Base-by-base conservation (phyloP, 2,113 vertebrate genomes). In the Oenanthe melanoleuca region DNA sequence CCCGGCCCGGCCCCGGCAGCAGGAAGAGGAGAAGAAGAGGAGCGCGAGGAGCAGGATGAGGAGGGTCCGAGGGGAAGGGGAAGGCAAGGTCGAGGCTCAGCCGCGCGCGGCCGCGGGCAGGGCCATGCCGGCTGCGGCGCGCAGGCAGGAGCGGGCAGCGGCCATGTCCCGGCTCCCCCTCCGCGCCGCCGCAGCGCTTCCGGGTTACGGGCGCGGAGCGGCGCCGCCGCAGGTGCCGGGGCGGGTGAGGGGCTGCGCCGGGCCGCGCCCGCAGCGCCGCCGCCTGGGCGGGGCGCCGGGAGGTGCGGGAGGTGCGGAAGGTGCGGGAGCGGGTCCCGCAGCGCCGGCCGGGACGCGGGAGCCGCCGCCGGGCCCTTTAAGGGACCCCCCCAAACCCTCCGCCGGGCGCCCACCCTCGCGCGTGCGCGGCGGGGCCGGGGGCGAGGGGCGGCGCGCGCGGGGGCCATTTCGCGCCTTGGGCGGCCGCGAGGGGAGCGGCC, bases 121-220 rank as follows among this genome's bases (percentile, higher is more conserved):
- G 83, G 93, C 95, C 84, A 50, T 71, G 95, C 89, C 93, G 88
- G 90, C 88, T 44, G 53, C 85, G 44, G 89, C 67, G 93, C 89
- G 47, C 57, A 89, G 87, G 63, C 92, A 61, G 67, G 42, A 80
- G 75, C 92, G 63, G 91, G 81, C 88, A 92, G 89, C 92, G 33
- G 92, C 88, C 95, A 94, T 94, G 61, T 89, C 94, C n/a, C n/a
- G n/a, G n/a, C n/a, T n/a, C n/a, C n/a, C n/a, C n/a, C n/a, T n/a
- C n/a, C n/a, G n/a, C n/a, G n/a, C n/a, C n/a, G n/a, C n/a, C n/a
- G n/a, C n/a, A n/a, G n/a, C n/a, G n/a, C n/a, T n/a, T n/a, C n/a
- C n/a, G n/a, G n/a, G n/a, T n/a, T n/a, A n/a, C n/a, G n/a, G n/a
- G n/a, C n/a, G n/a, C n/a, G n/a, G n/a, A n/a, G n/a, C n/a, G n/a